Conservation (phyloP, 1,140 invertebrate species). For the Platorchestia sp. region DNA sequence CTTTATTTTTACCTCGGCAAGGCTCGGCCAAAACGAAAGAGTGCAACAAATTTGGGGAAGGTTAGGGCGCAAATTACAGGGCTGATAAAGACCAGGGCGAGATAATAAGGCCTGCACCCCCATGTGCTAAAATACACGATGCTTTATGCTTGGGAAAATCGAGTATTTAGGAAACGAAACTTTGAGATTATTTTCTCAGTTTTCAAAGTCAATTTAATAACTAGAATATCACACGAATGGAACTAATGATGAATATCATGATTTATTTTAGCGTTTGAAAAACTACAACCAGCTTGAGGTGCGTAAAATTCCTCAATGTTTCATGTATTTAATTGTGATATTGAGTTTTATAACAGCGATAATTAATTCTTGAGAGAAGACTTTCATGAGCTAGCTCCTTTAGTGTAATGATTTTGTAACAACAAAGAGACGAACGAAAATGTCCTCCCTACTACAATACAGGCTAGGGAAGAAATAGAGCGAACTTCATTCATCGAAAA, state of each 20-base stretch:
- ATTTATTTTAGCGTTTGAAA: background rate
- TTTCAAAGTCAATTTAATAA: background rate
- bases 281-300: too few species aligned
- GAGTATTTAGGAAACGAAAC: background rate
- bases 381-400: too few species aligned
- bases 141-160: background rate
- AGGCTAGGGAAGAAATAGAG: too few species aligned
- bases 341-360: too few species aligned
- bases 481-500: too few species aligned
- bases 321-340: too few species aligned
- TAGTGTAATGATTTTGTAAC: too few species aligned
- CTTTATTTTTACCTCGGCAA: background rate
- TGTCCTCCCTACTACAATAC: too few species aligned
- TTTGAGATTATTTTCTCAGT: background rate
- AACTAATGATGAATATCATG: background rate
- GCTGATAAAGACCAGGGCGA: background rate
- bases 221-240: background rate
- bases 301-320: too few species aligned
- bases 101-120: background rate
- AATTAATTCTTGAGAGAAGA: too few species aligned
- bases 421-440: background rate
- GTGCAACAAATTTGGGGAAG: background rate
- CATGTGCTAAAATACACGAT: background rate
- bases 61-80: background rate
- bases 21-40: slow-evolving; percentile 1